These are phyloP conservation scores for Phenganax stokvisi DNA, from an alignment of 92 coral and sea anemone species.

Conservation along the genomic window DNA sequence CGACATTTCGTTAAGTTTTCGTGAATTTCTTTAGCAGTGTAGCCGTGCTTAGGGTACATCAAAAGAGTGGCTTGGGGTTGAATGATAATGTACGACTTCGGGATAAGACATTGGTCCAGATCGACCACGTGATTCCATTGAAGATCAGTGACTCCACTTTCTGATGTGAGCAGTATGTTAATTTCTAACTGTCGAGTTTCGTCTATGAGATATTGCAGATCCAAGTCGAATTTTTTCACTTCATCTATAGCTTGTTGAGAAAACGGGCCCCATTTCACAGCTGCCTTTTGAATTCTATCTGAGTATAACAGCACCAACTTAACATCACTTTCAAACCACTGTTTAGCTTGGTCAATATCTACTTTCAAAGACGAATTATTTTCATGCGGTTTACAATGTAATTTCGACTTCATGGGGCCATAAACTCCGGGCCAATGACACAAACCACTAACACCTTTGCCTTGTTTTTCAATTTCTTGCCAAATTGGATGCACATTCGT, in stretches of 20 bases:
- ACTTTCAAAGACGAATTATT: constrained; percentile 51
- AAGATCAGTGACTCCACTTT: constrained; percentile 73
- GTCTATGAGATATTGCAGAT: constrained; percentile 51
- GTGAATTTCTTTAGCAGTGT: constrained; percentile 44
- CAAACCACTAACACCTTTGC: constrained; percentile 63
- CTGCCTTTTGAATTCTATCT: constrained; percentile 71
- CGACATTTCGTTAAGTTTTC: constrained; percentile 45
- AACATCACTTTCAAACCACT: constrained; percentile 57
- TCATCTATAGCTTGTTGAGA: constrained; percentile 48
- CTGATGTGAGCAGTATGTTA: constrained; percentile 69
- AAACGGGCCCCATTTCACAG: constrained; percentile 54
- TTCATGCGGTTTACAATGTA: constrained; percentile 44
- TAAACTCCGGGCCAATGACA: constrained; percentile 75
- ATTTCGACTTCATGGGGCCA: constrained; percentile 42
- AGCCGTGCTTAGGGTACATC: constrained; percentile 56
- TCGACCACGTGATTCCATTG: constrained; percentile 49
- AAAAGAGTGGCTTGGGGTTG: constrained; percentile 59
- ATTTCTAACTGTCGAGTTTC: constrained; percentile 48
- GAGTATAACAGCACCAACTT: constrained; percentile 65
- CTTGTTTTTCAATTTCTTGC: constrained; percentile 68
- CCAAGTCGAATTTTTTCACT: constrained; percentile 51
- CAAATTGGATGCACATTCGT: constrained; percentile 72
- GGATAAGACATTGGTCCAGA: constrained; percentile 51
- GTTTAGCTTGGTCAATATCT: constrained; percentile 53
- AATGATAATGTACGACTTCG: constrained; percentile 12